phyloP scores from a whole-genome alignment of 2,113 vertebrate species.

The Hypocryptadius cinnamomeus region DNA sequence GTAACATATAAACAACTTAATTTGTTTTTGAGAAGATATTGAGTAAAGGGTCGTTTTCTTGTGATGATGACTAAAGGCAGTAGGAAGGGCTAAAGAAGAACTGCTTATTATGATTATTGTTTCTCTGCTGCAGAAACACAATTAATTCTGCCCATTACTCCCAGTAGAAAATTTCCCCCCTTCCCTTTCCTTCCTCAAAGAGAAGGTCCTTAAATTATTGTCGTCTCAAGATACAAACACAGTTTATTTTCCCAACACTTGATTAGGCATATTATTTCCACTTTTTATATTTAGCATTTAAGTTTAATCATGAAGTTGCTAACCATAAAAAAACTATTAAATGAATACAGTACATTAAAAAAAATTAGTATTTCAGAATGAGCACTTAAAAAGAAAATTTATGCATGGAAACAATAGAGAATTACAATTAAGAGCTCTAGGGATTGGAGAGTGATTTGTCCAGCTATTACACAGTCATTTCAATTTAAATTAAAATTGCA shows the following conservation, averaged over 20 bases:
- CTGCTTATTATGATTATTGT: neutral
- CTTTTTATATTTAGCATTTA: constrained; percentile 67
- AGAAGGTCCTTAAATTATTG: neutral
- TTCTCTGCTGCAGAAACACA: neutral
- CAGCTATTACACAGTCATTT: constrained; percentile 75
- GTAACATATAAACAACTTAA: accelerated
- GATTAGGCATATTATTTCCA: constrained; percentile 53
- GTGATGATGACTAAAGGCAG: neutral
- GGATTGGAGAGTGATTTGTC: constrained; percentile 73
- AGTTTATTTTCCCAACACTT: constrained; percentile 35
- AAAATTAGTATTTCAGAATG: constrained; percentile 65
- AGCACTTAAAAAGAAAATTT: constrained; percentile 69
- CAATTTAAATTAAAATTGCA: constrained; percentile 80
- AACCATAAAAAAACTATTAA: constrained; percentile 67
- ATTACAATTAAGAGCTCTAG: constrained; percentile 75
- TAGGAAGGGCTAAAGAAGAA: neutral
- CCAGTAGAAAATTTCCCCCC: neutral
- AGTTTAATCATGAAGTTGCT: constrained; percentile 66
- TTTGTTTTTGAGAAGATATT: neutral
- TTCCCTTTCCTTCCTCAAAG: neutral
- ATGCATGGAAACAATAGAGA: constrained; percentile 71
- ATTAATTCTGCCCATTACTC: neutral
- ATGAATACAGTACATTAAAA: constrained; percentile 38
- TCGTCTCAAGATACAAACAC: neutral
- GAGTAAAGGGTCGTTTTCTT: neutral